Conservation (phyloP, 2,113 vertebrate genomes). For the Lipophrys pholis region DNA sequence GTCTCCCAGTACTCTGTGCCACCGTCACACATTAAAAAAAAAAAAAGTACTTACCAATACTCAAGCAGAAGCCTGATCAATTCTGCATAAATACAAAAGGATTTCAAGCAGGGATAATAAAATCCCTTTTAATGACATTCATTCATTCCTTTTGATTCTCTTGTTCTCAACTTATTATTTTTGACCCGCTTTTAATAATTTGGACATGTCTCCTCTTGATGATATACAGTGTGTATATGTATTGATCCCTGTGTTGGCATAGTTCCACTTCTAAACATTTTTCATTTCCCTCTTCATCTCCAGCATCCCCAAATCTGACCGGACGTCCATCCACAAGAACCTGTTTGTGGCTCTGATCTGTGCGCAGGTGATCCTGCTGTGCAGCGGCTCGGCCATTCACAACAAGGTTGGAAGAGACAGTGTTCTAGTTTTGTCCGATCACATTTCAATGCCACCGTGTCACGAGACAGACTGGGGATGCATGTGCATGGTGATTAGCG, state of each 20-base stretch:
- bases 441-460: not conserved
- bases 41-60: too few species aligned
- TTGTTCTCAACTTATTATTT: too few species aligned
- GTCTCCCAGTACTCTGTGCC: too few species aligned
- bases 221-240: too few species aligned
- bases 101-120: too few species aligned
- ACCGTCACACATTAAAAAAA: too few species aligned
- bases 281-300: slow-evolving; percentile 1
- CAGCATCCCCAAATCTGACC: slow-evolving; percentile 86
- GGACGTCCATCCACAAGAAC: slow-evolving; percentile 86
- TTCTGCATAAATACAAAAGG: too few species aligned
- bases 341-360: slow-evolving; percentile 83
- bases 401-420: slow-evolving; percentile 74
- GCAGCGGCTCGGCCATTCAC: slow-evolving; percentile 84
- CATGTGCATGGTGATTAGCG: not conserved
- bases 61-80: too few species aligned
- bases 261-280: not conserved
- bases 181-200: too few species aligned
- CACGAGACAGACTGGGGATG: not conserved
- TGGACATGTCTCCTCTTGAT: too few species aligned
- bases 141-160: too few species aligned
- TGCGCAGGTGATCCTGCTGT: slow-evolving; percentile 86
- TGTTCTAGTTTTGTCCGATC: not conserved
- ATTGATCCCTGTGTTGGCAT: not conserved
- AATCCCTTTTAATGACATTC: too few species aligned